Evolutionary conservation across 2,797 vertebrate species (phyloP).

Genomic region (Peromyscus aztecus): DNA sequence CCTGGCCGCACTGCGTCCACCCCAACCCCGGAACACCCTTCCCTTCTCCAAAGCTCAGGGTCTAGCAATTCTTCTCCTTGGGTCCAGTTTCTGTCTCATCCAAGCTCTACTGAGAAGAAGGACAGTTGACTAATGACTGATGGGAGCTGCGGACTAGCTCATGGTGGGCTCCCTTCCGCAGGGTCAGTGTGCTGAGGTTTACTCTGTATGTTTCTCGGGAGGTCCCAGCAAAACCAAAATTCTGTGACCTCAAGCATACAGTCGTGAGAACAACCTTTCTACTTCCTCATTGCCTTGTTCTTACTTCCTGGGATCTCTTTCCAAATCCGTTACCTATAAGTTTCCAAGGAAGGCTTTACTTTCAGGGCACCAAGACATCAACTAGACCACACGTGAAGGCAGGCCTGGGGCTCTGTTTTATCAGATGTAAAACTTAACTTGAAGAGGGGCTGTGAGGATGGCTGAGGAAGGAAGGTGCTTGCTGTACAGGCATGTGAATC

Average conservation of each 20-base stretch:
- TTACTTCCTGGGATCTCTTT: neutral
- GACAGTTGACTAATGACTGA: neutral
- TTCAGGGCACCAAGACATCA: too few species aligned
- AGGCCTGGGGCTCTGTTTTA: neutral
- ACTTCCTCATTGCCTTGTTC: neutral
- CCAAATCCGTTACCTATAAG: neutral
- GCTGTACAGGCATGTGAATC: neutral
- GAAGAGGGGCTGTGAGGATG: neutral
- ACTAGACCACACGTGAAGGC: neutral
- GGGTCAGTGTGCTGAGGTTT: neutral
- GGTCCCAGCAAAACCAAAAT: neutral
- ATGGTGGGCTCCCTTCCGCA: neutral
- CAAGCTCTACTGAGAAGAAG: neutral
- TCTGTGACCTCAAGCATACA: neutral
- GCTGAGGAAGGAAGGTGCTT: neutral
- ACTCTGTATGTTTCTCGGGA: neutral
- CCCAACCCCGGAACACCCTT: neutral
- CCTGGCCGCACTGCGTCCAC: neutral
- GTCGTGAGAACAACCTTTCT: neutral
- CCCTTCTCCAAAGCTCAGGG: neutral
- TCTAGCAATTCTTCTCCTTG: neutral
- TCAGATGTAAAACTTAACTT: neutral
- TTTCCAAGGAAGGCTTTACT: too few species aligned
- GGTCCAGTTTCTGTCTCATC: neutral
- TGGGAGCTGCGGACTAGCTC: neutral